Base-by-base conservation (phyloP, 2,113 vertebrate genomes). In the Misgurnus mizolepis region DNA sequence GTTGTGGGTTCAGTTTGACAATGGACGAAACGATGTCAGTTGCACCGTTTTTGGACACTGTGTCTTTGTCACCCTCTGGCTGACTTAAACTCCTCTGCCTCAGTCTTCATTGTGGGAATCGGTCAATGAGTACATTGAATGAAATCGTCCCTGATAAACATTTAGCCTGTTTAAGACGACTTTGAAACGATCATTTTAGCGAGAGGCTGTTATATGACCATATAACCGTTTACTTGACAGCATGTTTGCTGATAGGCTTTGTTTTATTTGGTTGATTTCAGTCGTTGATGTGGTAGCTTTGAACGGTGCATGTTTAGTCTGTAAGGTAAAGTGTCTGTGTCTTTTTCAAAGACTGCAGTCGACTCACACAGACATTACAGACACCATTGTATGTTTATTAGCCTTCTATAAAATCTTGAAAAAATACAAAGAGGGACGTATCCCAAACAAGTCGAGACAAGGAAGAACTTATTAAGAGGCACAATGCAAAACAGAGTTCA, bases 71-170 rank as follows among this genome's bases (percentile, higher is more conserved):
- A 83, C 66, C 9, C 56, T 55, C 14, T 60, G 27, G 50, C 34
- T 68, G 68, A 83, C 69, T 60, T 17, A 78, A 64, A 66, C 17
- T 27, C 49, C 81, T 79, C 69, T 62, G 47, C 70, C 39, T 45
- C 40, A 61, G 34, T 39, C 53, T 74, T 79, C 47, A 47, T 69
- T 81, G 67, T 75, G 45, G 43, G 27, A 41, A 50, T 47, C 47
- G 47, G 61, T 78, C 77, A 80, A 75, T 77, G 71, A 80, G 76
- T 67, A 69, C 80, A 83, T 74, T 74, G 53, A 80, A 80, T 78
- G 39, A 72, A 58, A 68, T 61, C 81, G 12, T 74, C 18, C 12
- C 68, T 66, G 64, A 74, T 73, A 78, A 82, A 82, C 70, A 74
- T 79, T 60, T 73, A 75, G 75, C 49, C 40, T 79, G 66, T 67